phyloP scores from a whole-genome alignment of 2,797 vertebrate species.

The Aeoliscus strigatus region DNA sequence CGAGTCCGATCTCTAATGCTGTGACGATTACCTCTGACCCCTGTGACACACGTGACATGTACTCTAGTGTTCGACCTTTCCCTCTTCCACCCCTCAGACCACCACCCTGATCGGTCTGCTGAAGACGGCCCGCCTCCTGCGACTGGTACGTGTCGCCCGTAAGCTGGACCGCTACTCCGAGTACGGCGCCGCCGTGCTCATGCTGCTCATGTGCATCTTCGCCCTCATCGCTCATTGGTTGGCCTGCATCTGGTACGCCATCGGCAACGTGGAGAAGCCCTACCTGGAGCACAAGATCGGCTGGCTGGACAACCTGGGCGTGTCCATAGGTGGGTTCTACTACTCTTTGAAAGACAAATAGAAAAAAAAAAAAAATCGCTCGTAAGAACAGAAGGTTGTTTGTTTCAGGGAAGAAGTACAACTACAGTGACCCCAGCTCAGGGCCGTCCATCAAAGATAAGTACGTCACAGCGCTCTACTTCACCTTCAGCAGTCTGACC shows the following conservation, averaged over 20 bases:
- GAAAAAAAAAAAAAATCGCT: too few species aligned
- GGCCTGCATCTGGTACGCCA: constrained; percentile 99
- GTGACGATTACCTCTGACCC: too few species aligned
- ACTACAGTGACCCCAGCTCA: constrained; percentile 91
- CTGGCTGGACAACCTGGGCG: constrained; percentile 95
- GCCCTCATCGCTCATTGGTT: constrained; percentile 98
- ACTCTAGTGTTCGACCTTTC: too few species aligned
- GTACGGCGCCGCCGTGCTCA: constrained; percentile 95
- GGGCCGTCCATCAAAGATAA: constrained; percentile 99
- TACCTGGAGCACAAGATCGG: constrained; percentile 97
- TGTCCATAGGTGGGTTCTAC: constrained; percentile 77
- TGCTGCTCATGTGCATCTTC: constrained; percentile 99
- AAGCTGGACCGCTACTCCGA: constrained; percentile 97
- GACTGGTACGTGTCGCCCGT: constrained; percentile 92
- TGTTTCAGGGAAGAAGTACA: constrained; percentile 86
- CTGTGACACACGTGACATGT: too few species aligned
- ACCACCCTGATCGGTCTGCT: constrained; percentile 96
- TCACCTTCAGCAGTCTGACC: constrained; percentile 99
- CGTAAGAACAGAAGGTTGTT: too few species aligned
- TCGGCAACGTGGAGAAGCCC: constrained; percentile 95
- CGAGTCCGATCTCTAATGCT: too few species aligned
- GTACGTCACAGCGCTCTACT: constrained; percentile 98
- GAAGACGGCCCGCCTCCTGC: constrained; percentile 93
- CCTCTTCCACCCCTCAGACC: too few species aligned
- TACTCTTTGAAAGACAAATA: too few species aligned